Evolutionary conservation across 1,140 invertebrate genomes (phyloP).

Genomic region (Drosophila rhopaloa): DNA sequence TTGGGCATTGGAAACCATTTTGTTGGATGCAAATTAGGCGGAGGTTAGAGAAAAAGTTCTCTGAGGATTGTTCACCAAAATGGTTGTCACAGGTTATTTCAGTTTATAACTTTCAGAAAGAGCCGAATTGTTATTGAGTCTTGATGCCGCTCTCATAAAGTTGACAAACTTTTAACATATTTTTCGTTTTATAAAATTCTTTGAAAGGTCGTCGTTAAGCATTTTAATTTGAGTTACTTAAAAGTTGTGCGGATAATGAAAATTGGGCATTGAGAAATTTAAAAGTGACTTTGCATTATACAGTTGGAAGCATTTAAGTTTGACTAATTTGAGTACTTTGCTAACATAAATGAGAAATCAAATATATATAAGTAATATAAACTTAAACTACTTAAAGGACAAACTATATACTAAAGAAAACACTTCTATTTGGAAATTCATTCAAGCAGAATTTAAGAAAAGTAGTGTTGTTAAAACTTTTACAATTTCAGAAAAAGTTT

Average conservation of each 20-base stretch:
- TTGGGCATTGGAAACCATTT: constrained; percentile 27
- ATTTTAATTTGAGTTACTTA: not conserved
- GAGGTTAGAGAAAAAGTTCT: constrained; percentile 28
- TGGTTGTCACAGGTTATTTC: not conserved
- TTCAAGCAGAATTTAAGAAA: too few relatives aligned
- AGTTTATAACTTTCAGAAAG: not conserved
- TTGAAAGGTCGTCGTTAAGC: not conserved
- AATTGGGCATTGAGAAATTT: not conserved
- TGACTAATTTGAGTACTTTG: not conserved
- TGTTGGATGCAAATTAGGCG: constrained; percentile 30
- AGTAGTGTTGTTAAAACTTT: too few relatives aligned
- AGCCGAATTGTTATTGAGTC: constrained; percentile 5
- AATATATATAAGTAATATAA: too few relatives aligned
- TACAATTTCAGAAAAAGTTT: too few relatives aligned
- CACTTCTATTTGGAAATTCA: too few relatives aligned
- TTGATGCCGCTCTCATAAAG: not conserved
- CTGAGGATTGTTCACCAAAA: not conserved
- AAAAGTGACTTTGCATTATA: too few relatives aligned
- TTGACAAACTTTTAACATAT: not conserved
- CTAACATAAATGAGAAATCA: too few relatives aligned
- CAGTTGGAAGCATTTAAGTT: too few relatives aligned
- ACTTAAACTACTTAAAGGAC: too few relatives aligned
- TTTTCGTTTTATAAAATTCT: not conserved
- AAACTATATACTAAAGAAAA: too few relatives aligned
- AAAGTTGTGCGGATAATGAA: not conserved